Evolutionary conservation across 2,888 invertebrate genomes (phyloP), one percentile per base, ranked within the genome.

Genomic region (Norana najaformis): DNA sequence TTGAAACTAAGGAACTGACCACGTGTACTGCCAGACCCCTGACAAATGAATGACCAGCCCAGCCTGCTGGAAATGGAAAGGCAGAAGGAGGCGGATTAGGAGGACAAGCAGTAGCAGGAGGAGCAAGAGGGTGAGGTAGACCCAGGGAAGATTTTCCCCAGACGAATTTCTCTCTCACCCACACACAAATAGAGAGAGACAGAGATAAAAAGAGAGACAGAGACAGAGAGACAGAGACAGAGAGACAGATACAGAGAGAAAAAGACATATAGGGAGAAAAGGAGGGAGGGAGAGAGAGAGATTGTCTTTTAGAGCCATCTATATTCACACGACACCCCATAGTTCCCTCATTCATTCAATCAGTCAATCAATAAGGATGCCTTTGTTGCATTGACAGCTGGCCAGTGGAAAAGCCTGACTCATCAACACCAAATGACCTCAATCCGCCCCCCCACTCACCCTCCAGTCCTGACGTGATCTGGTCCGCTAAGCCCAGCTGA

Each of bases 391-490:
- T n/a, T 69, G 69, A 69, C 69, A 69, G 69, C 69, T n/a, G 69
- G n/a, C 69, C 69, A 69, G 30, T 16, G n/a, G 30, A 69, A n/a
- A 30, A 3, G 11, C 30, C 30, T 69, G 69, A 69, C 69, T 69
- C 69, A 69, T 69, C 69, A 69, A 69, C 69, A 69, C 69, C 69
- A 11, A 69, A 69, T 69, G n/a, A 69, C 69, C 69, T 69, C 69
- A 69, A 0, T n/a, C 30, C 69, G 3, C n/a, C 69, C 20, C 4
- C 47, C 1, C 69, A 53, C 30, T 3, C 69, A 11, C 69, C 69
- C 6, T 16, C 30, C 69, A 53, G 53, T 53, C 53, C 5, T 53
- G 23, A 53, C 53, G 23, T 53, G 53, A 0, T 69, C n/a, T 69
- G 30, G 69, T 69, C 69, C 69, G n/a, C 69, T 30, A 0, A 30